Base-by-base conservation (phyloP, 2,888 invertebrate species). In the Trisateles emortualis region DNA sequence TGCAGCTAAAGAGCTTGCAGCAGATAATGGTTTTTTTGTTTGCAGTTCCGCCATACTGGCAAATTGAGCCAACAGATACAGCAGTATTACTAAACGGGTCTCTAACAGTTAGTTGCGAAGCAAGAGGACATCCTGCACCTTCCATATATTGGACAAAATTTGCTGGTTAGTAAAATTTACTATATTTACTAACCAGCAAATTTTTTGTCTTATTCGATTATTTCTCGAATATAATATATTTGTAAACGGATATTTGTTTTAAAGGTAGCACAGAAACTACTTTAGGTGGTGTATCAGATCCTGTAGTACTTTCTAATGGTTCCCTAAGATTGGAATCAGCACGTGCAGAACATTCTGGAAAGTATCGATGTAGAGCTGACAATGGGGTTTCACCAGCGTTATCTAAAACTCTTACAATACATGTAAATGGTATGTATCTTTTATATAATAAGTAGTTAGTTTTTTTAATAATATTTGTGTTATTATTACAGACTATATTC, bases 381-480 rank as follows among this genome's bases (percentile, higher is more conserved):
- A 98, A 98, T 82, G 96, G 96, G 14, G 97, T 98, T 57, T 96
- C 97, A 19, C 95, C 96, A 8, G 95, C 96, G 0, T 91, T 98
- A 26, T 95, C 96, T 68, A 98, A 97, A 93, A 95, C 96, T 39
- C 95, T 98, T 57, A 95, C 94, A 71, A 94, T 97, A 68, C 96
- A 96, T 81, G 96, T 97, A 11, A 96, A 97, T 85, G 97, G 97
- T 97, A 93, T 93, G 93, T 59, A 17, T 13, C 2, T 13, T 32
- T 44, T 24, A n/a, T 9, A 9, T 10, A 14, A 17, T 9, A 8
- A 10, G 13, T 24, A 24, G n/a, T n/a, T n/a, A n/a, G n/a, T n/a
- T n/a, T n/a, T n/a, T n/a, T n/a, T n/a, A n/a, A n/a, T n/a, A n/a
- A n/a, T n/a, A n/a, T n/a, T n/a, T n/a, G n/a, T n/a, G n/a, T n/a